These are phyloP conservation scores for Somateria mollissima DNA, from an alignment of 2,797 vertebrate species.

Conservation along the genomic window DNA sequence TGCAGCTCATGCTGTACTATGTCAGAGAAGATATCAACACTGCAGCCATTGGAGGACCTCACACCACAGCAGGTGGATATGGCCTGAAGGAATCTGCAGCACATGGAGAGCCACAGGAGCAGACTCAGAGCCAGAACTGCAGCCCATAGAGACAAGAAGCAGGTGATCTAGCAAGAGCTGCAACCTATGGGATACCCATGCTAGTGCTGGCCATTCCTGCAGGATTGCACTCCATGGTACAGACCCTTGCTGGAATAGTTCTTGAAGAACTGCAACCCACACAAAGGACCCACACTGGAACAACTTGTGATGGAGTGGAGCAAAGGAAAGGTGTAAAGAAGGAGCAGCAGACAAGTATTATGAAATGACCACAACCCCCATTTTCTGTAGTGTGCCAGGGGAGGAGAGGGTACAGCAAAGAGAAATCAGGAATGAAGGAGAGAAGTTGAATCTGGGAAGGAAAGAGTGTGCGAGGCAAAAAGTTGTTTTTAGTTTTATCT, in stretches of 20 bases:
- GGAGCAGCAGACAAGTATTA: background rate
- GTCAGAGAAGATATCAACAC: background rate
- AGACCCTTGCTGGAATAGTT: background rate
- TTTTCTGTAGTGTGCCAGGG: background rate
- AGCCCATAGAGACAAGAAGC: background rate
- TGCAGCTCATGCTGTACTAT: background rate
- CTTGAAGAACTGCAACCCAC: fast-evolving
- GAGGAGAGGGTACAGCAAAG: background rate
- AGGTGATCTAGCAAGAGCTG: background rate
- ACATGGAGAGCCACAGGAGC: background rate
- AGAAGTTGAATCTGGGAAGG: background rate
- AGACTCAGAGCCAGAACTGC: background rate
- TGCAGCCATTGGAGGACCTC: background rate
- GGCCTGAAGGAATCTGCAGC: background rate
- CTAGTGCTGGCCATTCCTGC: background rate
- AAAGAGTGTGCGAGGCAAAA: fast-evolving
- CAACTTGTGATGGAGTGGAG: background rate
- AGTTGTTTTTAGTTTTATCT: background rate
- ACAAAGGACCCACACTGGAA: background rate
- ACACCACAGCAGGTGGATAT: background rate
- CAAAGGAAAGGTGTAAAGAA: background rate
- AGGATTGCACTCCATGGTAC: background rate
- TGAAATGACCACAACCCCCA: background rate
- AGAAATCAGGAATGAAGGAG: background rate
- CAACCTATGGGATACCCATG: too few species aligned